A percentile compares a stretch with the other conserved stretches of the same genome.
Evolutionary conservation across 2,888 invertebrate genomes (phyloP).

Genomic region (Drosophila lutescens): DNA sequence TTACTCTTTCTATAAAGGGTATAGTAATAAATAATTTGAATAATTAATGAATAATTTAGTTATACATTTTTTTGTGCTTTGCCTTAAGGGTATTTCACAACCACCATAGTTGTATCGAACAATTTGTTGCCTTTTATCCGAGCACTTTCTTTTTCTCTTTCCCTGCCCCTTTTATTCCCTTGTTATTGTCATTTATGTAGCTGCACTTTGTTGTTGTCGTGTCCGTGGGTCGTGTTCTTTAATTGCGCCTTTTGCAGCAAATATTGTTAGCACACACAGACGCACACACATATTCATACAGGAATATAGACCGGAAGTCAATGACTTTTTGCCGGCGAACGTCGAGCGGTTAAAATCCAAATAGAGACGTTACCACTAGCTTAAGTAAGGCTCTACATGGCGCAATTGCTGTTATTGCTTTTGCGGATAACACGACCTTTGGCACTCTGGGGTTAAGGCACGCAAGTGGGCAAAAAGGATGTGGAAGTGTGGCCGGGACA

Average conservation of each 20-base stretch:
- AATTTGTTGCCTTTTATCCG: background rate
- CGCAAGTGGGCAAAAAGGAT: constrained; percentile 48
- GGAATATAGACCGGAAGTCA: constrained; percentile 61
- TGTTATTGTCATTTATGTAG: constrained; percentile 52
- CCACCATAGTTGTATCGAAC: rapidly evolving
- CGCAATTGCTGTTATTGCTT: constrained; percentile 38
- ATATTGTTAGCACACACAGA: constrained; percentile 48
- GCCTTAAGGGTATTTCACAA: constrained; percentile 6
- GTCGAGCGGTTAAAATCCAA: constrained; percentile 66
- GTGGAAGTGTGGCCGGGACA: constrained; percentile 48
- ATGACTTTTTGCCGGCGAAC: constrained; percentile 60
- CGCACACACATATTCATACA: constrained; percentile 3
- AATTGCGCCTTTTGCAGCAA: constrained; percentile 69
- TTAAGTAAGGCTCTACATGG: constrained; percentile 54
- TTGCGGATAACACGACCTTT: constrained; percentile 73
- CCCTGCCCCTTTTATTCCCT: constrained; percentile 1
- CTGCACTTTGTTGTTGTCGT: constrained; percentile 54
- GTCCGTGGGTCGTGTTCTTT: constrained; percentile 71
- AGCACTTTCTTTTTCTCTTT: constrained; percentile 2
- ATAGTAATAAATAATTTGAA: no score
- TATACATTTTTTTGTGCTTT: no score
- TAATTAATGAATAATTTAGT: no score
- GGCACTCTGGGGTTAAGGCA: constrained; percentile 61
- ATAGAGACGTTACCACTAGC: constrained; percentile 73
- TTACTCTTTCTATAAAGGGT: no score